Evolutionary conservation across 2,113 vertebrate species (phyloP).

Genomic region (Chaetodon trifascialis): DNA sequence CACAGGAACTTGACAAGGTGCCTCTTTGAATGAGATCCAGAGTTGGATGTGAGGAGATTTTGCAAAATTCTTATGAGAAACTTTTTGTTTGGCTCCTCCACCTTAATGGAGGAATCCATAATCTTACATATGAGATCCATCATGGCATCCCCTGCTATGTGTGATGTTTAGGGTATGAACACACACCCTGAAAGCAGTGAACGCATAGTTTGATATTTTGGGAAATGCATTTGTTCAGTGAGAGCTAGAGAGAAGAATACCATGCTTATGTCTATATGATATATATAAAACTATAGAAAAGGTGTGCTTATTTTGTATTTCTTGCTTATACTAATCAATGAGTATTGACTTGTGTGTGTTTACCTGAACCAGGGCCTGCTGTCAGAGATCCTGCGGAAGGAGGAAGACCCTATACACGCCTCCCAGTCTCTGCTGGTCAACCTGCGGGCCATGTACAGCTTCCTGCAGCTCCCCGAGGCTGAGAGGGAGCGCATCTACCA

Average conservation of each 20-base stretch:
- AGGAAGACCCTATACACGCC: slow-evolving; percentile 97
- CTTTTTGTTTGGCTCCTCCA: not conserved
- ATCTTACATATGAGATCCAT: not conserved
- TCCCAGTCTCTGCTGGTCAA: slow-evolving; percentile 98
- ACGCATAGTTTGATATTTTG: too few relatives aligned
- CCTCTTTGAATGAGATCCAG: slow-evolving; percentile 22
- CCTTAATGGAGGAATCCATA: not conserved
- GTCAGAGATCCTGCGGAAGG: slow-evolving; percentile 98
- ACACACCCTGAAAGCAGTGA: not conserved
- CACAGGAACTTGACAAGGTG: slow-evolving; percentile 24
- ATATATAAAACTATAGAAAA: not conserved
- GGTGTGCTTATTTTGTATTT: not conserved
- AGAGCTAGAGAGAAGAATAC: too few relatives aligned
- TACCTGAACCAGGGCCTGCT: slow-evolving; percentile 90
- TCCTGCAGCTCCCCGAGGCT: slow-evolving; percentile 95
- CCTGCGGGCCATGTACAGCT: slow-evolving; percentile 98
- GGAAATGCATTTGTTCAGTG: too few relatives aligned
- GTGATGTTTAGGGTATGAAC: not conserved
- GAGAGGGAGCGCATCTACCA: slow-evolving; percentile 98
- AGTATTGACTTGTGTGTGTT: not conserved
- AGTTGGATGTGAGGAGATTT: slow-evolving; percentile 10
- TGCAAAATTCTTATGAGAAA: slow-evolving; percentile 26
- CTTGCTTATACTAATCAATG: not conserved
- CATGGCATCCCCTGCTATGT: not conserved
- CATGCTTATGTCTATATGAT: too few relatives aligned